Evolutionary conservation across 2,113 vertebrate species (phyloP), one percentile per base, ranked within the genome.

Genomic region (Falcunculus frontatus): DNA sequence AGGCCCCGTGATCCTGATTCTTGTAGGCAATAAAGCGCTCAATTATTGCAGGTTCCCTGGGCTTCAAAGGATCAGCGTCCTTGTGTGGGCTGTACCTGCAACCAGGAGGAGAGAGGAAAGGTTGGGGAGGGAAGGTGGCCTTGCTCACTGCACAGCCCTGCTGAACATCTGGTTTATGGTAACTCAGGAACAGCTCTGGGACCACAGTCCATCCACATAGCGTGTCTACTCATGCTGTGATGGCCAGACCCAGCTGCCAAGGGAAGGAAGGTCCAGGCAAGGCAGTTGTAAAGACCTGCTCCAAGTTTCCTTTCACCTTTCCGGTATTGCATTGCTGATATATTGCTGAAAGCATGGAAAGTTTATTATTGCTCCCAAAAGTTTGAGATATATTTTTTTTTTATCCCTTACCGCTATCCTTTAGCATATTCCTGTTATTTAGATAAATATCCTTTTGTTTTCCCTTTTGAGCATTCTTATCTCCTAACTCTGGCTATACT

Each of bases 1-100:
- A 99, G 84, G 99, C 99, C 39, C 99, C 99, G 0, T 99, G 99
- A 89, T 99, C 99, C 97, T 99, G 99, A 96, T 99, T 99, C 98
- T 99, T 99, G 95, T 99, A 99, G 89, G 99, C 99, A 8, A 98
- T 98, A 69, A 99, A 99, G 93, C 92, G 97, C 30, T 98, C 97
- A 84, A 99, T 99, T 63, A 99, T 98, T 29, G 99, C 99, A 3
- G 99, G 99, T 60, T 99, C 98, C 91, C 99, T 98, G 73, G 99
- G 99, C 96, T 99, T 99, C 95, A 99, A 97, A 22, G 99, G 99
- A 93, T 99, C 99, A 1, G 99, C 98, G 3, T 99, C 99, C 95
- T 99, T 98, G 97, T 99, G 99, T 2, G 99, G 99, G 64, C 99
- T 98, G 65, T 99, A 99, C 83, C 99, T 99, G 96, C 10, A 77